phyloP scores from a whole-genome alignment of 53 echinoderm and acorn worm genomes.

The Henricia sp. region DNA sequence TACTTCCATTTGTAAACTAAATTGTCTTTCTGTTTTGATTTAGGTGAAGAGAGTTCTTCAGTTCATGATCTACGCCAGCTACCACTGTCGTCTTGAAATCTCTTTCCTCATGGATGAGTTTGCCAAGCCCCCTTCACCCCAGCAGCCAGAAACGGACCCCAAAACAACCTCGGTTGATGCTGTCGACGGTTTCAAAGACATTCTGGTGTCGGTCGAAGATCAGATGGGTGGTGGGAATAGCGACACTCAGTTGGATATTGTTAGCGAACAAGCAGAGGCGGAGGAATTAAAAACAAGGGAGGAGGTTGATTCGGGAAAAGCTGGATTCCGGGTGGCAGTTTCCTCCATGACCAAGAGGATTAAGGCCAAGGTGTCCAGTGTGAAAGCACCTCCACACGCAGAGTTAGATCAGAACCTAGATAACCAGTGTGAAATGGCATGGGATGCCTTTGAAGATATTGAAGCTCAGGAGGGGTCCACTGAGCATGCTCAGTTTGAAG shows the following conservation, averaged over 20 bases:
- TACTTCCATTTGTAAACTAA: too few relatives aligned
- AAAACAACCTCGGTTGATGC: slow-evolving; percentile 27
- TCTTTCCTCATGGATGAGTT: slow-evolving; percentile 93
- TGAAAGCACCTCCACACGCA: not conserved
- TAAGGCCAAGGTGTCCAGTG: slow-evolving; percentile 43
- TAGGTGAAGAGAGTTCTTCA: slow-evolving; percentile 94
- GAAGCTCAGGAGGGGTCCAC: not conserved
- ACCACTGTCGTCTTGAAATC: slow-evolving; percentile 88
- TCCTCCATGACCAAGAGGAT: slow-evolving; percentile 59
- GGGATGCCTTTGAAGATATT: slow-evolving; percentile 2
- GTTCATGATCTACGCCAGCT: slow-evolving; percentile 83
- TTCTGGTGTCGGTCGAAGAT: slow-evolving; percentile 49
- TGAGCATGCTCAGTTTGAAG: not conserved
- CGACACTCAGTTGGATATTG: not conserved
- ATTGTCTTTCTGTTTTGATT: not conserved
- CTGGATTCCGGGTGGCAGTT: slow-evolving; percentile 49
- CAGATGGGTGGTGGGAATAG: not conserved
- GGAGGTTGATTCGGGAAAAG: slow-evolving; percentile 18
- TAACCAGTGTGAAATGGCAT: not conserved
- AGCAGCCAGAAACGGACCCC: slow-evolving; percentile 7
- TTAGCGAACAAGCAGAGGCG: slow-evolving; percentile 36
- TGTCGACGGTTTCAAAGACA: slow-evolving; percentile 62
- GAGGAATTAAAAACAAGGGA: slow-evolving; percentile 53
- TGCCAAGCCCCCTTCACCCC: slow-evolving; percentile 75
- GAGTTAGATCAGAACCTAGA: slow-evolving; percentile 23